Evolutionary conservation across 2,113 vertebrate genomes (phyloP), one percentile per base, ranked within the genome.

Genomic region (Trichomycterus rosablanca): DNA sequence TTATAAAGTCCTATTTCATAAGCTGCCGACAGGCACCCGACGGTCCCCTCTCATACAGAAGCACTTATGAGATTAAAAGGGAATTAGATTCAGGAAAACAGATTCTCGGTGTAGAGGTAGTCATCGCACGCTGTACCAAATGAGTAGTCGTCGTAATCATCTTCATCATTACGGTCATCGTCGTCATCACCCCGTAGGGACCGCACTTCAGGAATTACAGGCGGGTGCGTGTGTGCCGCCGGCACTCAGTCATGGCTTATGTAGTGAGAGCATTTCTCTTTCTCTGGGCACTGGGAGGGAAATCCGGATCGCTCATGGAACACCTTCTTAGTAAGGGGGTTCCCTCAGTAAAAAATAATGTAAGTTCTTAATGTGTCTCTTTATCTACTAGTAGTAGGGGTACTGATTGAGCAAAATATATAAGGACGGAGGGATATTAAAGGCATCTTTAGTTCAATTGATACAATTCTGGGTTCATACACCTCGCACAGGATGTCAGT

Each of bases 1-100:
- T 28, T 57, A n/a, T 63, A 58, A 55, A 40, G 43, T 67, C 53
- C 67, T 72, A 42, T 76, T 82, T 74, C 76, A 81, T 73, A 75
- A 67, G 70, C 67, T 46, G 23, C 37, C 37, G 34, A 61, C 61
- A 59, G 55, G 24, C 60, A 49, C 24, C 59, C 71, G 70, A 69
- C 71, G 62, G 74, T 74, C 72, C 71, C 72, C 61, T 72, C 57
- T 70, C 65, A 78, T 57, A 46, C 37, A 40, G 52, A 73, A 73
- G 73, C 69, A 78, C 74, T 86, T 80, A 83, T 77, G 64, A 77
- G 85, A 86, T 89, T 86, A 86, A 80, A 78, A 32, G 65, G 80
- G 84, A 83, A 83, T 87, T 85, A 87, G 81, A 76, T 67, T 73
- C 75, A 69, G 11, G 5, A n/a, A 74, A 66, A 71, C 63, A 66